Base-by-base conservation (phyloP, 2,113 vertebrate species). In the Empidonax traillii region DNA sequence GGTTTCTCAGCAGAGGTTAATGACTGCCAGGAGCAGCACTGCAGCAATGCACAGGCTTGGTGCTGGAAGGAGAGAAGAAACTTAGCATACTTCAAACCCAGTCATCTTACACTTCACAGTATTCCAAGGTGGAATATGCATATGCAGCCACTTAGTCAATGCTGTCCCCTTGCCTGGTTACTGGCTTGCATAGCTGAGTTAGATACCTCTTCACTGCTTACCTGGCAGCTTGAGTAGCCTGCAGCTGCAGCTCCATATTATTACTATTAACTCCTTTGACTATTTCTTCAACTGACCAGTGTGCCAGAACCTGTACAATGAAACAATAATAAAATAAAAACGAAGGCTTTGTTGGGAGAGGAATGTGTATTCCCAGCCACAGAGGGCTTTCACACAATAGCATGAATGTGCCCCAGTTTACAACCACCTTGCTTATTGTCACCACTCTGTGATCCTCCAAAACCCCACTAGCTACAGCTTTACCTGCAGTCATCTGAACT, bases 161-260 rank as follows among this genome's bases (percentile, higher is more conserved):
- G 53, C 30, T 69, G 49, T 61, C 21, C n/a, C 39, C 55, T 66
- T 8, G 27, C 17, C 61, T n/a, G 12, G 59, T 62, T 46, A 61
- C 21, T 53, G 87, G 18, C 37, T n/a, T 67, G 65, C 21, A 76
- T 52, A 84, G 53, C 30, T 55, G 39, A 71, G 37, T 1, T 31
- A 13, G 37, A 41, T 76, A 75, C 41, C 28, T 49, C 13, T 30
- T 9, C 18, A 52, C 9, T 12, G 35, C 97, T 97, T 98, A 99
- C 99, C 99, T 98, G 74, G 98, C 99, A 93, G 98, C 98, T 84
- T 99, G 99, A 30, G 98, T 99, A 79, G 99, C 99, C 92, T 99
- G 98, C 21, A 99, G 97, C 93, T 99, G 99, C 75, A 97, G 81
- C 84, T 99, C 98, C 55, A 94, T 87, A 69, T 97, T 98, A 86